phyloP scores from a whole-genome alignment of 2,113 vertebrate species.

The Heteronetta atricapilla region DNA sequence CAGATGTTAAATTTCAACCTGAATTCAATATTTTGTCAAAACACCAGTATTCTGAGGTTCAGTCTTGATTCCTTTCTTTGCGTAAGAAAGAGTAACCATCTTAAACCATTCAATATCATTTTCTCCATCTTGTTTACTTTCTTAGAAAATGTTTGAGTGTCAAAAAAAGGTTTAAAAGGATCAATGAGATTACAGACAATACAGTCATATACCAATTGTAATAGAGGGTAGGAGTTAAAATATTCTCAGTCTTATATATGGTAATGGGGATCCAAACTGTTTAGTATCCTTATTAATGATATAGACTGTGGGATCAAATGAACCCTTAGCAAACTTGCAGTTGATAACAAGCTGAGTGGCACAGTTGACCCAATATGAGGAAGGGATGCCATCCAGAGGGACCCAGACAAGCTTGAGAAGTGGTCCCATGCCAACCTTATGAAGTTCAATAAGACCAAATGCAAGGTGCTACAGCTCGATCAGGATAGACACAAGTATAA shows the following conservation, averaged over 20 bases:
- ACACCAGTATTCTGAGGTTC: not conserved
- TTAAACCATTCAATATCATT: not conserved
- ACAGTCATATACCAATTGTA: not conserved
- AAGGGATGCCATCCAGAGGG: no score
- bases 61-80: not conserved
- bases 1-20: rapidly evolving
- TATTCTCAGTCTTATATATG: not conserved
- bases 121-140: not conserved
- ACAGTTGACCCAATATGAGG: no score
- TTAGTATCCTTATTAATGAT: not conserved
- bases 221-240: not conserved
- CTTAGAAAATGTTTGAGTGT: not conserved
- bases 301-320: no score
- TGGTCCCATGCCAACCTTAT: no score
- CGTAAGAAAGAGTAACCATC: not conserved
- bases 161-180: not conserved
- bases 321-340: no score
- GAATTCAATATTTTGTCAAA: not conserved
- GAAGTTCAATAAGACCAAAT: no score
- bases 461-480: no score
- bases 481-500: no score
- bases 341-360: no score
- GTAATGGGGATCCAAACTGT: not conserved
- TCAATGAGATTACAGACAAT: not conserved
- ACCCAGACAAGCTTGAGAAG: no score